Conservation (phyloP, 1,140 invertebrate species). For the Bacillus rossius region DNA sequence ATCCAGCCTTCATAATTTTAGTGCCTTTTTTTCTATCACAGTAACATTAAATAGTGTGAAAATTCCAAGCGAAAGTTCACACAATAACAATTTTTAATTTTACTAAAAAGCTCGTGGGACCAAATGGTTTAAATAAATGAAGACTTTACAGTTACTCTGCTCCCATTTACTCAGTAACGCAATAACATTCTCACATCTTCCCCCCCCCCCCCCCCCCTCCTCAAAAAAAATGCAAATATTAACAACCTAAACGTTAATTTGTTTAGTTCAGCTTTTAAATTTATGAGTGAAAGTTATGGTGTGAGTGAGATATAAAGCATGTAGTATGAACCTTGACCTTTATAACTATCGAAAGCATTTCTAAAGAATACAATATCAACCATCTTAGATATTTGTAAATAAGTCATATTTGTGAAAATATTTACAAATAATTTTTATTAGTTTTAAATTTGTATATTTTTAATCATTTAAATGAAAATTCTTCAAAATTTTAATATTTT, state of each 20-base stretch:
- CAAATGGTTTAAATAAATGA: constrained; percentile 7
- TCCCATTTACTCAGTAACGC: background rate
- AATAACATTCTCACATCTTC: no score
- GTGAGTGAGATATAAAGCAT: background rate
- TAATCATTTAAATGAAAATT: no score
- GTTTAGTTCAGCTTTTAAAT: background rate
- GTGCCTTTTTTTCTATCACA: background rate
- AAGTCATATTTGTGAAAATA: no score
- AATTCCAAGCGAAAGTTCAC: background rate
- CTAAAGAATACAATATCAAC: no score
- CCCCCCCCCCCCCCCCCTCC: no score
- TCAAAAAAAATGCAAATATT: background rate
- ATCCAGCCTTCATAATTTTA: background rate
- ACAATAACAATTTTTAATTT: background rate
- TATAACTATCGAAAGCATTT: background rate
- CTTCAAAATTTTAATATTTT: no score
- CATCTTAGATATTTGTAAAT: no score
- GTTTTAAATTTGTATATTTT: no score
- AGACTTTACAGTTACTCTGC: background rate
- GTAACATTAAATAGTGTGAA: background rate
- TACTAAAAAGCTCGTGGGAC: constrained; percentile 12
- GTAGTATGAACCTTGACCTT: background rate
- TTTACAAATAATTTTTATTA: no score
- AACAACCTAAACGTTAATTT: background rate
- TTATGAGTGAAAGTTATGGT: background rate